Evolutionary conservation across 2,888 invertebrate genomes (phyloP).

Genomic region (Dromius quadrimaculatus): DNA sequence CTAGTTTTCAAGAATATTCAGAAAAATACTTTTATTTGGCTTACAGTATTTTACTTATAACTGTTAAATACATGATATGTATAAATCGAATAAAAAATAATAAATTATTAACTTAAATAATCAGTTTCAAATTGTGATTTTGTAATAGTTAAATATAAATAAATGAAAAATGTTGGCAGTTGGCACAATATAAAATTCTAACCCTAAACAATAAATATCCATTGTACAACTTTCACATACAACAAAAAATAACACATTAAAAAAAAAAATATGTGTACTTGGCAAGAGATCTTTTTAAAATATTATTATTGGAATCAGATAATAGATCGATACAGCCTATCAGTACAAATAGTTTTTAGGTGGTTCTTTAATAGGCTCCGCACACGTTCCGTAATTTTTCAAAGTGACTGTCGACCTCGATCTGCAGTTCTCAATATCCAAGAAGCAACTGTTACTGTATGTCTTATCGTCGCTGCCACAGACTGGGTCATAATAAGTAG

Average conservation of each 20-base stretch:
- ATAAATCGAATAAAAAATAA: constrained; percentile 30
- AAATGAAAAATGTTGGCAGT: constrained; percentile 45
- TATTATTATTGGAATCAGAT: neutral
- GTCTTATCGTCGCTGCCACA: constrained; percentile 94
- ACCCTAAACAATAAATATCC: constrained; percentile 42
- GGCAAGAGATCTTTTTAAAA: constrained; percentile 48
- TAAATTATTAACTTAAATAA: constrained; percentile 47
- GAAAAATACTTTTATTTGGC: no score
- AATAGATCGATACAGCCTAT: constrained; percentile 52
- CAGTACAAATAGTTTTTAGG: constrained; percentile 90
- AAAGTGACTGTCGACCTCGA: constrained; percentile 82
- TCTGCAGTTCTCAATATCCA: constrained; percentile 91
- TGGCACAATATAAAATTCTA: constrained; percentile 49
- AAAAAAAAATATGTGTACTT: constrained; percentile 31
- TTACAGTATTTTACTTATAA: constrained; percentile 39
- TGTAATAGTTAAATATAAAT: constrained; percentile 42
- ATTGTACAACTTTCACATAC: constrained; percentile 50
- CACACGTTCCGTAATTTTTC: constrained; percentile 86
- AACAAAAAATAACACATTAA: constrained; percentile 41
- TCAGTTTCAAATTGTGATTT: constrained; percentile 30
- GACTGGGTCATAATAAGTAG: constrained; percentile 88
- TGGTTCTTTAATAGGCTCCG: constrained; percentile 84
- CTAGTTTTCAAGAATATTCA: no score
- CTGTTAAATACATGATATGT: constrained; percentile 34
- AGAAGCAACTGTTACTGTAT: constrained; percentile 93